A percentile compares a stretch with the other conserved stretches of the same genome.
Evolutionary conservation across 2,113 vertebrate genomes (phyloP).

Genomic region (Callorhinus ursinus): DNA sequence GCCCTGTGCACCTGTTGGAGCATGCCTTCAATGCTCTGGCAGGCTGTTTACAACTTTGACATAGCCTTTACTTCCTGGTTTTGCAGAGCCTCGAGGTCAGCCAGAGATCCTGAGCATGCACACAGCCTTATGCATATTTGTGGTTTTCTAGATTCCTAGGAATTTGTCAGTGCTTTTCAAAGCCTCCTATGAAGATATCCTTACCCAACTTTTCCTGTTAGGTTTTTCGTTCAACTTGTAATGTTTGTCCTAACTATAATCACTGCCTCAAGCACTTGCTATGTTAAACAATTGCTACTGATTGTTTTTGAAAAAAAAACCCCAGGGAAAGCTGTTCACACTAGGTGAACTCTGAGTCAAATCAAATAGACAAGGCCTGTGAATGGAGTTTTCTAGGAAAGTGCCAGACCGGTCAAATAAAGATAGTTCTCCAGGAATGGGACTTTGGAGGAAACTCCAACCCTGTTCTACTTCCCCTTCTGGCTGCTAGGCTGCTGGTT

Average conservation of each 20-base stretch:
- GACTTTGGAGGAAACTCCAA: not conserved
- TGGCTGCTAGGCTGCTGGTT: not conserved
- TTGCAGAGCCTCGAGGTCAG: constrained; percentile 19
- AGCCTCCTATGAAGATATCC: not conserved
- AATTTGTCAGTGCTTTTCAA: constrained; percentile 27
- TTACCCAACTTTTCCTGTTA: constrained; percentile 37
- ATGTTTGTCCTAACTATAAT: not conserved
- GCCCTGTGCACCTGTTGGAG: not conserved
- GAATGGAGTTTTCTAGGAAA: constrained; percentile 35
- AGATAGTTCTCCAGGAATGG: not conserved
- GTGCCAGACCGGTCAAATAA: constrained; percentile 2
- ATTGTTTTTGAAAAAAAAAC: constrained; percentile 9
- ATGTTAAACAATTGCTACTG: not conserved
- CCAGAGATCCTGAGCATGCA: not conserved
- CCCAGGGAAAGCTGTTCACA: not conserved
- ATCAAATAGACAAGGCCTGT: not conserved
- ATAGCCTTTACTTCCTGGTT: constrained; percentile 47
- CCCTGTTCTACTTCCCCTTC: not conserved
- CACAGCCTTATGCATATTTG: not conserved
- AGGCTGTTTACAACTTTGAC: constrained; percentile 8
- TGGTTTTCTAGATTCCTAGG: not conserved
- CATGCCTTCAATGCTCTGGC: not conserved
- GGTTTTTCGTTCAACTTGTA: constrained; percentile 5
- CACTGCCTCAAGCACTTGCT: not conserved
- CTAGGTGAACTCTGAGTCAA: not conserved